These are phyloP conservation scores for Rhinichthys osculus DNA, from an alignment of 2,797 vertebrate genomes.

Conservation along the genomic window DNA sequence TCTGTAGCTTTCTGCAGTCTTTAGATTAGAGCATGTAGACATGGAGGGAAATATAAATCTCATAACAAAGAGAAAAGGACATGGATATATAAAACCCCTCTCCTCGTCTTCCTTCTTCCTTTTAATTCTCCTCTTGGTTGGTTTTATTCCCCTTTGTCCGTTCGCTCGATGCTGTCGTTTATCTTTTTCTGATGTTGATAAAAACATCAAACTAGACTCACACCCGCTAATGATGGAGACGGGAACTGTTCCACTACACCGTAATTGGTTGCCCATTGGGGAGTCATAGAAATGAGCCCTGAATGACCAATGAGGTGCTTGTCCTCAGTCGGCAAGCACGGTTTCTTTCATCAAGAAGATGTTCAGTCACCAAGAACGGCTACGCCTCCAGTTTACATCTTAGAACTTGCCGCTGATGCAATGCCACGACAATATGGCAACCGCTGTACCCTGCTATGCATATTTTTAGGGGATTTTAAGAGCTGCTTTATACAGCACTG, in stretches of 20 bases:
- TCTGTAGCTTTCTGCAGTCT: slow-evolving; percentile 30
- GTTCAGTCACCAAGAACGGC: slow-evolving; percentile 20
- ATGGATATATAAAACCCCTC: slow-evolving; percentile 4
- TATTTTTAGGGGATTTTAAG: slow-evolving; percentile 2
- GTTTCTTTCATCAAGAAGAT: slow-evolving; percentile 48
- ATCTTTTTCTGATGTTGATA: slow-evolving; percentile 69
- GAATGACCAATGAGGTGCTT: slow-evolving; percentile 54
- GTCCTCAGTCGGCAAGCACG: slow-evolving; percentile 28
- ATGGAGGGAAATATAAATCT: slow-evolving; percentile 47
- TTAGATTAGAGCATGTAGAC: slow-evolving; percentile 42
- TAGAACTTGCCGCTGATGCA: slow-evolving; percentile 30
- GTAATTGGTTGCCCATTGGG: slow-evolving; percentile 73
- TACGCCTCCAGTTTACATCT: slow-evolving; percentile 31
- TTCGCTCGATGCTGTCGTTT: slow-evolving; percentile 5
- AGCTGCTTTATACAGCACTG: neutral
- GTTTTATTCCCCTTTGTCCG: slow-evolving; percentile 58
- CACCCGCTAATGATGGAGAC: slow-evolving; percentile 70
- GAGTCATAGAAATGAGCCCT: slow-evolving; percentile 53
- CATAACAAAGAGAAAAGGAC: slow-evolving; percentile 43
- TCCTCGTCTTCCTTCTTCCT: neutral
- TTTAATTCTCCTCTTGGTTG: slow-evolving; percentile 58
- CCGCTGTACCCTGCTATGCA: neutral
- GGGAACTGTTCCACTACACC: slow-evolving; percentile 68
- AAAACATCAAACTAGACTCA: slow-evolving; percentile 78
- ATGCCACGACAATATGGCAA: slow-evolving; percentile 33